Percentiles rank a stretch among this genome's conserved stretches.
Evolutionary conservation across 2,888 invertebrate species (phyloP).

Genomic region (Trilocha varians): DNA sequence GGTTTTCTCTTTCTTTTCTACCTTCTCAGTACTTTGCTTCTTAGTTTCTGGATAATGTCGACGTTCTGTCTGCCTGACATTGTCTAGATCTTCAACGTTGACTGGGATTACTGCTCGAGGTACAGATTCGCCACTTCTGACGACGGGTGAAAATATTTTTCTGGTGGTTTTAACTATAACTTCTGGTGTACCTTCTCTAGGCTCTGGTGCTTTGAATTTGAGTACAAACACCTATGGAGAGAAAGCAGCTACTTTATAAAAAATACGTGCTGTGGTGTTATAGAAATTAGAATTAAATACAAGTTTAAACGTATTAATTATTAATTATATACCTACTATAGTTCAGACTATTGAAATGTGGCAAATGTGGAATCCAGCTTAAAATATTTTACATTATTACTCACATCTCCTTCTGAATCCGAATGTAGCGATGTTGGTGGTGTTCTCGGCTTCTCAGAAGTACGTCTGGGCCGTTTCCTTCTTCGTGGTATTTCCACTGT

Average conservation of each 20-base stretch:
- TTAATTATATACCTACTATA: too few relatives aligned
- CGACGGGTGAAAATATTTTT: conserved; percentile 83
- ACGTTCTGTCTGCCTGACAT: conserved; percentile 38
- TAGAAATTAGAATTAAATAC: not conserved
- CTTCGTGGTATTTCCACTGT: conserved; percentile 67
- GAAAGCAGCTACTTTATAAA: too few relatives aligned
- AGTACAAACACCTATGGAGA: conserved; percentile 47
- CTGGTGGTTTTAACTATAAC: conserved; percentile 86
- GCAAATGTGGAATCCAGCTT: too few relatives aligned
- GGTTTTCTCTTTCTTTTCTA: conserved; percentile 28
- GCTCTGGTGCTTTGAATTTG: conserved; percentile 56
- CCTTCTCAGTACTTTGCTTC: conserved; percentile 23
- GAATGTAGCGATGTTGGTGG: conserved; percentile 60
- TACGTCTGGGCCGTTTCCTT: conserved; percentile 53
- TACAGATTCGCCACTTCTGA: conserved; percentile 69
- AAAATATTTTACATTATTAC: too few relatives aligned
- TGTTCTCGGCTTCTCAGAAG: conserved; percentile 60
- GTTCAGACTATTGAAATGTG: too few relatives aligned
- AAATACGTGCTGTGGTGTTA: too few relatives aligned
- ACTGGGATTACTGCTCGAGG: conserved; percentile 66
- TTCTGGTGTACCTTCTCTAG: conserved; percentile 66
- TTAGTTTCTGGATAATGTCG: conserved; percentile 16
- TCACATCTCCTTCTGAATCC: conserved; percentile 62
- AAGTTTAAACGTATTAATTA: too few relatives aligned
- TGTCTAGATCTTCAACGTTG: conserved; percentile 50